These are phyloP conservation scores for Falco punctatus DNA, from an alignment of 2,113 vertebrate genomes.

Conservation along the genomic window DNA sequence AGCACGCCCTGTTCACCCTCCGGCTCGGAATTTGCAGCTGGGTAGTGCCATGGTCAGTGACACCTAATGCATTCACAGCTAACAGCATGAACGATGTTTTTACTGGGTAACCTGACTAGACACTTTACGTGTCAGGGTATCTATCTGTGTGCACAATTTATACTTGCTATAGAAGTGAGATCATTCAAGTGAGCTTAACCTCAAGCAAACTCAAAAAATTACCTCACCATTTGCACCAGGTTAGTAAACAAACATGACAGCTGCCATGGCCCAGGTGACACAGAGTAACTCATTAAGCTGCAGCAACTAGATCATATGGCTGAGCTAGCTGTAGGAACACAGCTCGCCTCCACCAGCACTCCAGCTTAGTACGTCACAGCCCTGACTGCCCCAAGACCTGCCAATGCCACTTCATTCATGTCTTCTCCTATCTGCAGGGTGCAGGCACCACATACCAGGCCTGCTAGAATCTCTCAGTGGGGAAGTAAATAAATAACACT, in stretches of 20 bases:
- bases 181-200: background rate
- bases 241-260: background rate
- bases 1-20: background rate
- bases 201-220: background rate
- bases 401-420: background rate
- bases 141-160: background rate
- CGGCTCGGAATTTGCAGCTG: background rate
- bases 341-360: background rate
- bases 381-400: background rate
- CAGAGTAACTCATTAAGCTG: background rate
- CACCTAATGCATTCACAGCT: background rate
- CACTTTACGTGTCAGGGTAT: background rate
- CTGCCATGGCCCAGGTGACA: background rate
- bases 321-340: background rate
- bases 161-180: rapidly evolving
- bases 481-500: background rate
- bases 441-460: background rate
- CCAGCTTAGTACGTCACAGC: rapidly evolving
- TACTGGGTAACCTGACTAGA: background rate
- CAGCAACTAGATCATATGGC: background rate
- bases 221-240: background rate
- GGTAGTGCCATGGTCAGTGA: background rate
- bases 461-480: background rate
- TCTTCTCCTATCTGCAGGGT: background rate
- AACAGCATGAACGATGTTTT: background rate